Evolutionary conservation across 2,797 vertebrate species (phyloP).

Genomic region (Enteromius mattozi): DNA sequence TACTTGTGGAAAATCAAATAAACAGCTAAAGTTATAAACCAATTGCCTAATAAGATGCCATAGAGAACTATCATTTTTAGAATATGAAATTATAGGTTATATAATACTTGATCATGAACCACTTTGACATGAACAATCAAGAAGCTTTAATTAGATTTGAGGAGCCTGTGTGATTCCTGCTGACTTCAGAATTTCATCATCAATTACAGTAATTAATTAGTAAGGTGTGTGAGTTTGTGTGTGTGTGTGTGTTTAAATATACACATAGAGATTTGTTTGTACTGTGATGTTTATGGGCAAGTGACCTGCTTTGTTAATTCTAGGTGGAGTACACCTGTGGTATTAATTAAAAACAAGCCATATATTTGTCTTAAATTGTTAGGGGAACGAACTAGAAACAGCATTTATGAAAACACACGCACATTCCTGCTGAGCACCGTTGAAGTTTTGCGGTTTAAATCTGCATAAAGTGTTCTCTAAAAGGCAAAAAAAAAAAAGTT

Average conservation of each 20-base stretch:
- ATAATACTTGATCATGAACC: constrained; percentile 16
- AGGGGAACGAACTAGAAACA: constrained; percentile 18
- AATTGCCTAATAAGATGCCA: constrained; percentile 23
- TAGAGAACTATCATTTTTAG: not conserved
- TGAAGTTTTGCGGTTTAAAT: constrained; percentile 7
- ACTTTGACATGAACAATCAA: constrained; percentile 38
- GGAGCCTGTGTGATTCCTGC: constrained; percentile 53
- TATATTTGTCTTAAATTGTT: constrained; percentile 42
- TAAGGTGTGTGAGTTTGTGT: not conserved
- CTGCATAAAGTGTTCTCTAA: not conserved
- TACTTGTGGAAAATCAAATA: constrained; percentile 46
- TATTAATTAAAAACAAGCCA: constrained; percentile 47
- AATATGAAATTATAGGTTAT: constrained; percentile 18
- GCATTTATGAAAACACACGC: not conserved
- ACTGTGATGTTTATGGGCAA: constrained; percentile 47
- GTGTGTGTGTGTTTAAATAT: not conserved
- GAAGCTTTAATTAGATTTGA: constrained; percentile 55
- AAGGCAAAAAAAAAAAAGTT: constrained; percentile 17
- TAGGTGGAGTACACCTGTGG: constrained; percentile 59
- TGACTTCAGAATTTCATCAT: constrained; percentile 59
- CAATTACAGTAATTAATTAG: constrained; percentile 61
- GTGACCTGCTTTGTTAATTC: constrained; percentile 54
- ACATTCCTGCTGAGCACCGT: not conserved
- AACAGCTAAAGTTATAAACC: constrained; percentile 36
- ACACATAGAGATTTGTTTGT: constrained; percentile 57